Base-by-base conservation (phyloP, 2,888 invertebrate species). In the Drosophila atroscutellata region DNA sequence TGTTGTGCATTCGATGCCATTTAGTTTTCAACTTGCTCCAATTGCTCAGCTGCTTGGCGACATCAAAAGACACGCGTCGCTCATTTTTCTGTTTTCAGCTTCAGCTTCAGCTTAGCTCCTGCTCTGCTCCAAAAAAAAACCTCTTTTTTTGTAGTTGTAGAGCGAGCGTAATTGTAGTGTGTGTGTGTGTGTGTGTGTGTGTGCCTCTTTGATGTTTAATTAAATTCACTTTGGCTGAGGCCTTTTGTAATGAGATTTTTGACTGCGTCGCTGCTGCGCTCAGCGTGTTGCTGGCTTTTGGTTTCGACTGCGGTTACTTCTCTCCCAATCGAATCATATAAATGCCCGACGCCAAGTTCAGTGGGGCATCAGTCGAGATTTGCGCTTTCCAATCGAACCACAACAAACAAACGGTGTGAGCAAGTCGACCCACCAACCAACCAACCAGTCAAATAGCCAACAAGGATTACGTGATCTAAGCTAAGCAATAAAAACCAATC, bases 381-480 rank as follows among this genome's bases (percentile, higher is more conserved):
- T 81, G 82, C 76, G 79, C 86, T 89, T 83, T 77, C 74, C 80
- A 75, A 86, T 39, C 72, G 77, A 77, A 67, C 69, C 24, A 79
- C 56, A 60, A 26, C 56, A 55, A 45, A 32, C 62, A 62, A 37
- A 37, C n/a, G 37, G 37, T 37, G 54, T 24, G 34, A 39, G 59
- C 28, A 34, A 51, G 64, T 51, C 50, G 15, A 24, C 28, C 58
- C 54, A 76, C 65, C 77, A 62, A 24, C 24, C 24, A 24, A 50
- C 39, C 34, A 18, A 36, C 9, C 63, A 70, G 62, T 54, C 36
- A 7, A 26, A 36, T 18, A 20, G n/a, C 54, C 71, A 69, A 76
- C 66, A 83, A 86, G 90, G 90, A 89, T 90, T 86, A 90, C 79
- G 89, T 95, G 70, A 68, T 73, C 62, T 58, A 63, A 64, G 54